Evolutionary conservation across 2,113 vertebrate genomes (phyloP).

Genomic region (Paracyprichromis sp.): DNA sequence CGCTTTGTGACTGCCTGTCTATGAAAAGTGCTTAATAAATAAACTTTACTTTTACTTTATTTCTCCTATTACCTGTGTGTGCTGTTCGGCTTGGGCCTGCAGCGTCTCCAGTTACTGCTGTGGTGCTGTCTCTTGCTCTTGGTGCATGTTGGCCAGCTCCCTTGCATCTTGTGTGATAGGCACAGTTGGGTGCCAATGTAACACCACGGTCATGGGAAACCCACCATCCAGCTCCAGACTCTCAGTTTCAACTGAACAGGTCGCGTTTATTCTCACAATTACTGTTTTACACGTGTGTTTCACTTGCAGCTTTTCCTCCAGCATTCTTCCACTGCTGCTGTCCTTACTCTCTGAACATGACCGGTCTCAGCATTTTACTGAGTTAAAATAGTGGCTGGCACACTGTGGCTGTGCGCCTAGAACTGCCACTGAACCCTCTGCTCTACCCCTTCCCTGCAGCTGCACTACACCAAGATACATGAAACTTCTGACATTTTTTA

Average conservation of each 20-base stretch:
- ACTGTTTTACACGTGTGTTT: background rate
- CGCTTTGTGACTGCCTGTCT: background rate
- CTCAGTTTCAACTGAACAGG: background rate
- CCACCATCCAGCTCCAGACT: background rate
- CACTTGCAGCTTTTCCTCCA: background rate
- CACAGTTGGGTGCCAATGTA: background rate
- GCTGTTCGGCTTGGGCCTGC: background rate
- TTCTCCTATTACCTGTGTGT: background rate
- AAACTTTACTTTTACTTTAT: background rate
- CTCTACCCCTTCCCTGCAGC: background rate
- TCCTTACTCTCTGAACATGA: background rate
- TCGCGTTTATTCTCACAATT: background rate
- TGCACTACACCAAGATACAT: background rate
- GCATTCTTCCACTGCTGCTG: background rate
- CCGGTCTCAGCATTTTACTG: background rate
- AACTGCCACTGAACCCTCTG: background rate
- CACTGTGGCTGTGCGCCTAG: background rate
- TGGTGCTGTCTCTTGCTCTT: background rate
- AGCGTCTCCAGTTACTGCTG: background rate
- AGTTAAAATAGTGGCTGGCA: background rate
- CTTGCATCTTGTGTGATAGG: background rate
- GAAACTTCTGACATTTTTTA: background rate
- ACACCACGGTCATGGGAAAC: background rate
- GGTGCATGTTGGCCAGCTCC: background rate
- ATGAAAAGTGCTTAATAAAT: background rate